Evolutionary conservation across 2,888 invertebrate genomes (phyloP), one percentile per base, ranked within the genome.

Genomic region (Lottia gigantea): DNA sequence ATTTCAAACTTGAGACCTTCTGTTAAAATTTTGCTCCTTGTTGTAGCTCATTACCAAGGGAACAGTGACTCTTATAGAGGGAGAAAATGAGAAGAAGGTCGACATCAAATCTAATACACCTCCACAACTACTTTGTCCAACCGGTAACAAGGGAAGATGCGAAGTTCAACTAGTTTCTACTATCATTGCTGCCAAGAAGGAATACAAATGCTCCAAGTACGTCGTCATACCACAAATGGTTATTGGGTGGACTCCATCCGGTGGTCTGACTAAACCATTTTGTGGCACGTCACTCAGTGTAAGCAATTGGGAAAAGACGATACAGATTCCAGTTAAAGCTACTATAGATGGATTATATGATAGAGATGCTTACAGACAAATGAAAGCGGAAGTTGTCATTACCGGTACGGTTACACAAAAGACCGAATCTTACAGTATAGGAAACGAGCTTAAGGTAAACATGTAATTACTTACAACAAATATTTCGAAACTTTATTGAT

Each of bases 311-410:
- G 75, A 79, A 46, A 62, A 75, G 15, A 67, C 47, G 6, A 76
- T 80, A 26, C 68, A 68, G 23, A 78, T 83, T 19, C 74, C 79
- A 40, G 72, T 83, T 7, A 78, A 75, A 46, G 83, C 81, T 1
- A 81, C 80, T 0, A 66, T 82, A 2, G 83, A 83, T 70, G 76
- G 76, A 2, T 46, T 76, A 19, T 72, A 78, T 66, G 83, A 83
- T 47, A 75, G 78, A 23, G 78, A 78, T 63, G 78, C 78, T 26
- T 72, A 63, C 0, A 73, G 76, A 25, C 62, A 69, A 2, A 70
- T 82, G 14, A 65, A 61, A 1, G 63, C 82, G 11, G 31, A 66
- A 45, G 64, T 65, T 23, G 64, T 55, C 23, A 47, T 71, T 23
- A 67, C 68, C 40, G 74, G 74, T 40, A 62, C 46, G 45, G 68